These are phyloP conservation scores for Tenthredo notha DNA, from an alignment of 2,888 invertebrate species.

Conservation along the genomic window DNA sequence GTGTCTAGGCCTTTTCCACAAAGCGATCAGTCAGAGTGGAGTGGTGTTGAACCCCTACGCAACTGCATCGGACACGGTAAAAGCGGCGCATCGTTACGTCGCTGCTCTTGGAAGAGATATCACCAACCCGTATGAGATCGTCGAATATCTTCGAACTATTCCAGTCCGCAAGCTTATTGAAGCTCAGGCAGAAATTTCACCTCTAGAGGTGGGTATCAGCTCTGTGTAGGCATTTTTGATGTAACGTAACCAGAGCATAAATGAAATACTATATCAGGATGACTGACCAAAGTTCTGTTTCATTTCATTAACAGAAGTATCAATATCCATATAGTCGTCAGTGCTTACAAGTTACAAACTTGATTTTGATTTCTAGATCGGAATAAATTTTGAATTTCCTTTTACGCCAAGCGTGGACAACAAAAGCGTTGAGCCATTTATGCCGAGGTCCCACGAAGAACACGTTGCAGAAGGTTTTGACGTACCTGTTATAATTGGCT, in stretches of 20 bases:
- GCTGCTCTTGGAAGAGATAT: conserved; percentile 63
- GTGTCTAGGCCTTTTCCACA: conserved; percentile 68
- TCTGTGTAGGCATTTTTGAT: neutral
- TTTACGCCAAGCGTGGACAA: conserved; percentile 66
- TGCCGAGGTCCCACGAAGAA: conserved; percentile 60
- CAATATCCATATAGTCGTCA: neutral
- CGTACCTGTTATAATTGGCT: conserved; percentile 69
- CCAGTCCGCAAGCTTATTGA: conserved; percentile 68
- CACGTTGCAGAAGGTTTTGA: conserved; percentile 60
- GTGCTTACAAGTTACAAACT: neutral
- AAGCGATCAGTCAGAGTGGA: conserved; percentile 69
- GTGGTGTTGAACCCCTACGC: conserved; percentile 60
- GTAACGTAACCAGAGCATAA: conserved; percentile 67
- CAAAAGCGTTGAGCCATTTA: conserved; percentile 65
- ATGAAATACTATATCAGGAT: conserved; percentile 64
- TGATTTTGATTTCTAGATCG: conserved; percentile 59
- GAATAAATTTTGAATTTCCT: neutral
- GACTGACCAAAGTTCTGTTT: neutral
- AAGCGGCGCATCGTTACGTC: conserved; percentile 55
- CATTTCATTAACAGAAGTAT: neutral
- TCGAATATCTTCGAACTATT: conserved; percentile 63
- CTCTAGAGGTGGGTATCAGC: conserved; percentile 55
- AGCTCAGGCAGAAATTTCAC: conserved; percentile 56
- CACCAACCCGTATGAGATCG: conserved; percentile 61
- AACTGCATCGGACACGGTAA: neutral